phyloP scores from a whole-genome alignment of 2,113 vertebrate genomes.

The Lamprologus speciosus region DNA sequence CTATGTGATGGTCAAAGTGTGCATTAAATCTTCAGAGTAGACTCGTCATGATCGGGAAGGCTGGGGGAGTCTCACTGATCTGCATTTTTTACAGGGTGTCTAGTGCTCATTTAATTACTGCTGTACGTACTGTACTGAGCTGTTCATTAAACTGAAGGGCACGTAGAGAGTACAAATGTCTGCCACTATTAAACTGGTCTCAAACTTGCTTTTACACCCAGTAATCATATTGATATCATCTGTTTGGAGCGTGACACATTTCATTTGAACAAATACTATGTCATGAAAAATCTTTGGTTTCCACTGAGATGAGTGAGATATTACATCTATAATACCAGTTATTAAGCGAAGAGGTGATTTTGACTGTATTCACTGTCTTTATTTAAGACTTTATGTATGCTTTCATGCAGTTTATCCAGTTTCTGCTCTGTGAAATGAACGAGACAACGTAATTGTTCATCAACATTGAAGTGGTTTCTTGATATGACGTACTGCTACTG shows the following conservation, averaged over 20 bases:
- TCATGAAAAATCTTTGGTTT: not conserved
- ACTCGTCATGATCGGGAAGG: not conserved
- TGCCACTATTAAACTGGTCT: not conserved
- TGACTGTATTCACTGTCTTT: not conserved
- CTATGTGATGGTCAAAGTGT: slow-evolving; percentile 21
- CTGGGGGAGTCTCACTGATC: not conserved
- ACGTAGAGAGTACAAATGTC: not conserved
- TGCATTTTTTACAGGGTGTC: not conserved
- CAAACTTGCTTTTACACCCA: not conserved
- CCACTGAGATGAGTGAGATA: not conserved
- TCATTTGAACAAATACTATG: not conserved
- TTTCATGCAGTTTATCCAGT: not conserved
- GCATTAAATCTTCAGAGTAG: not conserved
- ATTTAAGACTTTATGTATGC: not conserved
- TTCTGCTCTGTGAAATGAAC: not conserved
- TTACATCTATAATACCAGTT: not conserved
- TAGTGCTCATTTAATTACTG: not conserved
- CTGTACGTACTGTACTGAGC: not conserved
- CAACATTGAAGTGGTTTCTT: not conserved
- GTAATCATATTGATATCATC: not conserved
- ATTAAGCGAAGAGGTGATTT: not conserved
- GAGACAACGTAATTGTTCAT: not conserved
- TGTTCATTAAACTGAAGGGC: not conserved
- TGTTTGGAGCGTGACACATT: not conserved
- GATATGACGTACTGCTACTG: not conserved